phyloP scores from a whole-genome alignment of 35 echinoderm and acorn worm genomes.

The Diadema setosum region DNA sequence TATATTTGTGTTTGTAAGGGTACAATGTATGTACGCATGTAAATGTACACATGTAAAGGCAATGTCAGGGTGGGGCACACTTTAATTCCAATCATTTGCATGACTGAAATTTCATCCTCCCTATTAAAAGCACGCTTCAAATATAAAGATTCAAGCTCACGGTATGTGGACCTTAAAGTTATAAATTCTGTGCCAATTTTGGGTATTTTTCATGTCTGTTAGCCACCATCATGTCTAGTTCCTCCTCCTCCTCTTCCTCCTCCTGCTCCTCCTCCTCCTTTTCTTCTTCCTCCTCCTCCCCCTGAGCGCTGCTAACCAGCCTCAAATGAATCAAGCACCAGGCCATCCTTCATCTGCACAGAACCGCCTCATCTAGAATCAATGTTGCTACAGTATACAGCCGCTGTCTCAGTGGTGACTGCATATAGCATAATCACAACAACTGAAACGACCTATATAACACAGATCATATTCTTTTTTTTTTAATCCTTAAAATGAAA shows the following conservation, averaged over 20 bases:
- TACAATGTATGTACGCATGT: neutral
- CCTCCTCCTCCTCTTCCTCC: neutral
- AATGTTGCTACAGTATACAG: neutral
- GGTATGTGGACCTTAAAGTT: neutral
- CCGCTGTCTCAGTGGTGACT: neutral
- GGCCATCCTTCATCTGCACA: neutral
- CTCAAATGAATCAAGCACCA: too few relatives aligned
- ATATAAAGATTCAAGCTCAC: neutral
- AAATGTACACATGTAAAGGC: neutral
- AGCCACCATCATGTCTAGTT: neutral
- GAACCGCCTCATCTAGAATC: neutral
- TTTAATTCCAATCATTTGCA: neutral
- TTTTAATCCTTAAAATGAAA: too few relatives aligned
- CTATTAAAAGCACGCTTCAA: neutral
- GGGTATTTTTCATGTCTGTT: neutral
- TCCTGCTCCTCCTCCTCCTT: neutral
- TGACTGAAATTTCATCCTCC: neutral
- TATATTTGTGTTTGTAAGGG: neutral
- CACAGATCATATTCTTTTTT: neutral
- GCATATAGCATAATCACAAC: neutral
- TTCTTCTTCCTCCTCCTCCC: neutral
- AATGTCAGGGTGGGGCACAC: too few relatives aligned
- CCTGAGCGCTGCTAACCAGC: too few relatives aligned
- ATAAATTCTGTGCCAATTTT: neutral
- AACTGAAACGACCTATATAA: neutral